Conservation (phyloP, 2,113 vertebrate genomes). For the Osmerus eperlanus region DNA sequence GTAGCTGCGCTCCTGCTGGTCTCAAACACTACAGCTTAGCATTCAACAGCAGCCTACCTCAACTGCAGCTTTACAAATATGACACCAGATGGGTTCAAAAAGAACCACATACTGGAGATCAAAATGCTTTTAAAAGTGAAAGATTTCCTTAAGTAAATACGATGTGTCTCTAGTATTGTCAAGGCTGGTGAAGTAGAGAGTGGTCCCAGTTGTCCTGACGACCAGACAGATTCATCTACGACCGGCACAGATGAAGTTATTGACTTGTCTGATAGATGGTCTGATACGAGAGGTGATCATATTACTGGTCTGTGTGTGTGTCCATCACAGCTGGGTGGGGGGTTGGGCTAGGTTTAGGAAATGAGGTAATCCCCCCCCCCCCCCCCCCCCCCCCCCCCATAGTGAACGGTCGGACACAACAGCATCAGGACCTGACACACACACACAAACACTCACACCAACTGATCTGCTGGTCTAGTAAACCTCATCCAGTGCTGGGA, state of each 20-base stretch:
- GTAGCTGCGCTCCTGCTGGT: not conserved
- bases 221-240: not conserved
- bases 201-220: no score
- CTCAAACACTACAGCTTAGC: not conserved
- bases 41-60: no score
- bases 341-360: no score
- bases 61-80: no score
- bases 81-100: no score
- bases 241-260: not conserved
- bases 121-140: no score
- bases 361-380: constrained; percentile 1
- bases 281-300: not conserved
- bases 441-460: not conserved
- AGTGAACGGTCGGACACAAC: not conserved
- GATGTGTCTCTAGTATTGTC: not conserved
- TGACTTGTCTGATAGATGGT: not conserved
- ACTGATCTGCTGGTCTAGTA: not conserved
- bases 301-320: not conserved
- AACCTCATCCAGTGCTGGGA: constrained; percentile 22
- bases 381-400: constrained; percentile 2
- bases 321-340: no score
- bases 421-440: constrained; percentile 7
- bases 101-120: no score
- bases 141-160: no score
- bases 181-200: not conserved